These are phyloP conservation scores for Craseonycteris thonglongyai DNA, from an alignment of 2,113 vertebrate species.

Conservation along the genomic window DNA sequence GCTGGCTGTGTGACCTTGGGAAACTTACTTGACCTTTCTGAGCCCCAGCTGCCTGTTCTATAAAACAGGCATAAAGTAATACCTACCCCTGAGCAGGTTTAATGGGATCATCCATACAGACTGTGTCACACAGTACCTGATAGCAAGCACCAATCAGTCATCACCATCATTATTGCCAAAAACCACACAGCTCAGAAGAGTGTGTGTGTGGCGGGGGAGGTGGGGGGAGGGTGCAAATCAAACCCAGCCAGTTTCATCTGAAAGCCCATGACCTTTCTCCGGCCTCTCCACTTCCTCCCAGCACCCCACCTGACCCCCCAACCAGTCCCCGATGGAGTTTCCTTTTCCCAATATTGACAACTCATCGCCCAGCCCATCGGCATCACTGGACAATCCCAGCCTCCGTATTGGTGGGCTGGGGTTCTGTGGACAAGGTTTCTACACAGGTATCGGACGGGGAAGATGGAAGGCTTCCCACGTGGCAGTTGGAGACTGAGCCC, in stretches of 20 bases:
- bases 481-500: not conserved
- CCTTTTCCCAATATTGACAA: not conserved
- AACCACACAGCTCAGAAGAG: not conserved
- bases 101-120: too few relatives aligned
- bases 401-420: fast-evolving
- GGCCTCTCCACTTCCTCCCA: not conserved
- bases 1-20: not conserved
- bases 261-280: not conserved
- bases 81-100: not conserved
- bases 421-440: too few relatives aligned
- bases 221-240: not conserved
- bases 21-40: not conserved
- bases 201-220: too few relatives aligned
- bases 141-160: fast-evolving
- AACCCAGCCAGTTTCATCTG: not conserved
- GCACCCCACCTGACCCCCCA: not conserved
- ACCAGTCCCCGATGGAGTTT: fast-evolving
- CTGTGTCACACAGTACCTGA: fast-evolving
- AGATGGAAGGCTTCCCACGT: not conserved
- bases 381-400: not conserved
- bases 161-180: not conserved
- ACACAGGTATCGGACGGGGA: not conserved
- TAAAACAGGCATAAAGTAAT: not conserved
- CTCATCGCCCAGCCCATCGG: not conserved
- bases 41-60: not conserved